phyloP scores from a whole-genome alignment of 2,888 invertebrate genomes.

The Serrognathus titanus region DNA sequence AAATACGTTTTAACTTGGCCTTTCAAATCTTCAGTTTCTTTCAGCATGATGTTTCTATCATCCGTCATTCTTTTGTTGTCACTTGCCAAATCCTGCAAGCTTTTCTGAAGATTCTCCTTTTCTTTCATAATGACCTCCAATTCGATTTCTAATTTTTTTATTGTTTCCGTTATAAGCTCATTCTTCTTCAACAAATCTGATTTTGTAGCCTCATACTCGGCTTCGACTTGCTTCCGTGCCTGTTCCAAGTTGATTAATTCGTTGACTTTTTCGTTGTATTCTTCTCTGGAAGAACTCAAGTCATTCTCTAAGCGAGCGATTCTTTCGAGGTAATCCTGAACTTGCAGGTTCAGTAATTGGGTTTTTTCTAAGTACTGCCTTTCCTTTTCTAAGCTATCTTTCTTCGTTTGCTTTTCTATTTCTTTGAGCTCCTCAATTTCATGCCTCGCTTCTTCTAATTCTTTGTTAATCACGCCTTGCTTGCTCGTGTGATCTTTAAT shows the following conservation, averaged over 20 bases:
- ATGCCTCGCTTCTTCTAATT: background rate
- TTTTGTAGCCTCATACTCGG: slow-evolving; percentile 11
- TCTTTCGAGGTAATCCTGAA: slow-evolving; percentile 11
- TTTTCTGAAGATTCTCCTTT: slow-evolving; percentile 8
- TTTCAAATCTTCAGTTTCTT: slow-evolving; percentile 12
- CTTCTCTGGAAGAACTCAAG: slow-evolving; percentile 10
- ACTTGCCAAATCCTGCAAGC: slow-evolving; percentile 6
- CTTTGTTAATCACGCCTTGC: background rate
- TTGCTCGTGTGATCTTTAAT: background rate
- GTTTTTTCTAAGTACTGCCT: slow-evolving; percentile 15
- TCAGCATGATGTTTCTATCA: slow-evolving; percentile 18
- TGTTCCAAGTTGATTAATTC: slow-evolving; percentile 9
- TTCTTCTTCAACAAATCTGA: slow-evolving; percentile 14
- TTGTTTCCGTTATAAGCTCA: slow-evolving; percentile 13
- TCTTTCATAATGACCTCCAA: slow-evolving; percentile 7
- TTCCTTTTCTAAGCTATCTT: slow-evolving; percentile 3
- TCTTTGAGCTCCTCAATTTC: slow-evolving; percentile 4
- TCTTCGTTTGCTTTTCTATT: slow-evolving; percentile 6
- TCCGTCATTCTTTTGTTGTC: slow-evolving; percentile 15
- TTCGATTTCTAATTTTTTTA: slow-evolving; percentile 21
- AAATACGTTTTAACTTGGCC: slow-evolving; percentile 2
- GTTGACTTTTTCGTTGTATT: slow-evolving; percentile 4
- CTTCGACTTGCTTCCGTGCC: slow-evolving; percentile 8
- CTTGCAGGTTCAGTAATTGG: slow-evolving; percentile 11
- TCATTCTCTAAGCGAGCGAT: slow-evolving; percentile 14